Base-by-base conservation (phyloP, 2,888 invertebrate species). In the Gnatocerus cornutus region DNA sequence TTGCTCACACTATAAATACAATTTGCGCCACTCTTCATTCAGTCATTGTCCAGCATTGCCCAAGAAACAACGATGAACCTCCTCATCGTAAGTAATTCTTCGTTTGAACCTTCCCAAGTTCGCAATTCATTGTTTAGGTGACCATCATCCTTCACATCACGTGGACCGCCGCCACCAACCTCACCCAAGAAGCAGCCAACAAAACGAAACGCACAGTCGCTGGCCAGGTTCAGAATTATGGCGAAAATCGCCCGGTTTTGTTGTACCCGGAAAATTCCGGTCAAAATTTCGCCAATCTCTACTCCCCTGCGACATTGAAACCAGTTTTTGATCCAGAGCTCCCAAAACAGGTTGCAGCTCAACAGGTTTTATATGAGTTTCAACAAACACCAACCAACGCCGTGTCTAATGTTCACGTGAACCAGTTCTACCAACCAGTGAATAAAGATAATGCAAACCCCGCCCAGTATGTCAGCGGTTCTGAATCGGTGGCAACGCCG, bases 301-400 rank as follows among this genome's bases (percentile, higher is more conserved):
- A 71, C 48, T 13, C 48, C n/a, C 59, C 68, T 53, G 61, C 46
- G 7, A 52, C 61, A 3, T 37, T 65, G 1, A 61, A 65, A 16
- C 55, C 66, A 10, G 72, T 72, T 27, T 63, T 73, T 13, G 74
- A 76, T 29, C 71, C 63, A 67, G 77, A 77, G 10, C 65, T 67
- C 53, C 78, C 76, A 53, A 79, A 77, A 69, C 80, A 76, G 71
- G 78, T 80, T n/a, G 77, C 80, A 10, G 78, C 80, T n/a, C 81
- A 82, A 71, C 81, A 82, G 73, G 79, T 82, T 6, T 69, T 81
- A 8, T 82, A 82, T 71, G 82, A 81, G 71, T 82, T 79, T 63
- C 80, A 82, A 65, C 81, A 81, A 74, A 79, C 81, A 0, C 81
- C 81, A 10, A 78, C 78, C 8, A 81, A 81, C 63, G 73, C 80